Conservation (phyloP, 2,113 vertebrate species). For the Pelvicachromis taeniatus region DNA sequence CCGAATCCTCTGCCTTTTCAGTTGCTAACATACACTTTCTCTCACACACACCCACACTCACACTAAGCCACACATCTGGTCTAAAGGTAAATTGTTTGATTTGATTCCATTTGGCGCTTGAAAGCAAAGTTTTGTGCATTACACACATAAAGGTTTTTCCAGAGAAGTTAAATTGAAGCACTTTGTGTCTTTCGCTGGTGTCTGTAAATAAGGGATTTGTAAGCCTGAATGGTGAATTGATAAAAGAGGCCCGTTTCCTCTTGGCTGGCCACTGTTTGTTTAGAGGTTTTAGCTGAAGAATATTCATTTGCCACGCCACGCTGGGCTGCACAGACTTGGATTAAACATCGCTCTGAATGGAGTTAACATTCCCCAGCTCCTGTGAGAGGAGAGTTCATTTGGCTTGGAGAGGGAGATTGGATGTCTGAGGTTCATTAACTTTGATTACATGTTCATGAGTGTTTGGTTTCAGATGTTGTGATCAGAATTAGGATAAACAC, state of each 20-base stretch:
- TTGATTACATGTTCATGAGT: conserved; percentile 41
- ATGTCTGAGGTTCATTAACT: conserved; percentile 40
- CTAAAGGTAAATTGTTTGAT: neutral
- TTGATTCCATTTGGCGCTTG: neutral
- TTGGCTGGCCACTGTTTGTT: conserved; percentile 47
- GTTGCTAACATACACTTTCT: neutral
- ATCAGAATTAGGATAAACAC: conserved; percentile 3
- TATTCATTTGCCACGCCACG: conserved; percentile 58
- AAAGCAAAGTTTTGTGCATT: neutral
- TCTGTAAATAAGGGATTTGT: conserved; percentile 11
- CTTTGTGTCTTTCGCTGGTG: neutral
- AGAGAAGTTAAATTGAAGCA: neutral
- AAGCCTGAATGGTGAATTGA: conserved; percentile 3
- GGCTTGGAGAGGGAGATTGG: conserved; percentile 24
- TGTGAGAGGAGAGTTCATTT: conserved; percentile 22
- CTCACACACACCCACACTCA: neutral
- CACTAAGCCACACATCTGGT: neutral
- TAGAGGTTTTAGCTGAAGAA: conserved; percentile 39
- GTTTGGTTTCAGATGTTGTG: conserved; percentile 14
- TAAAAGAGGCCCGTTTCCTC: conserved; percentile 23
- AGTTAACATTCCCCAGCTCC: conserved; percentile 34
- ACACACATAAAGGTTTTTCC: neutral
- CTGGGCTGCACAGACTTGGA: conserved; percentile 28
- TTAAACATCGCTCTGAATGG: conserved; percentile 45
- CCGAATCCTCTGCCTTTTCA: neutral